Percentiles rank a stretch among this genome's conserved stretches.
phyloP scores from a whole-genome alignment of 2,797 vertebrate species.

The Bucorvus abyssinicus region DNA sequence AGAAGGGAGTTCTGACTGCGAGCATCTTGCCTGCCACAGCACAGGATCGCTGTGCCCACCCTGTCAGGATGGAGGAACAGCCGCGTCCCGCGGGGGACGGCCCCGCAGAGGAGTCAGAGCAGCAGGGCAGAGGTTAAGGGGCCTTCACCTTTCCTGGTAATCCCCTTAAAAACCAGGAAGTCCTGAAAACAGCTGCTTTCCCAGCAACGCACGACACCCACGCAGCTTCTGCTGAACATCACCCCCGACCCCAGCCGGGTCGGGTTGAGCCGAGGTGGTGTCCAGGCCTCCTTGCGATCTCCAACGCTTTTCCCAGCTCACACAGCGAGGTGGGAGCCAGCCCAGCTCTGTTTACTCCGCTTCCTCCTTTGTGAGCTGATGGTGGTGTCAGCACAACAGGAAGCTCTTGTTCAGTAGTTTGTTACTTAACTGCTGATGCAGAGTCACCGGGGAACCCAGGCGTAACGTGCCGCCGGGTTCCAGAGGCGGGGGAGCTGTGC shows the following conservation, averaged over 20 bases:
- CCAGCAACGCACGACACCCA: fast-evolving
- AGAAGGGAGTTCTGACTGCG: not conserved
- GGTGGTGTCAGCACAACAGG: conserved; percentile 46
- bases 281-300: not conserved
- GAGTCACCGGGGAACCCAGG: not conserved
- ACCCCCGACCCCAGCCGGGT: not conserved
- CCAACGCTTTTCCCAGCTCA: not conserved
- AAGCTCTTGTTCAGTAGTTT: conserved; percentile 46
- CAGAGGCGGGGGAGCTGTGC: not conserved
- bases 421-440: conserved; percentile 9
- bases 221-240: not conserved
- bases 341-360: not conserved
- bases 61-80: fast-evolving
- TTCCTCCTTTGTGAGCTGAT: not conserved
- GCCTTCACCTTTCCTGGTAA: not conserved
- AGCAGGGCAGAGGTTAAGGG: not conserved
- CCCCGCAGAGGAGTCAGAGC: fast-evolving
- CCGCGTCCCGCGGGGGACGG: fast-evolving
- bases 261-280: fast-evolving
- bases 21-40: fast-evolving
- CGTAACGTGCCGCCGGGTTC: fast-evolving
- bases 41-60: not conserved
- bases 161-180: not conserved
- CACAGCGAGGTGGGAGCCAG: not conserved
- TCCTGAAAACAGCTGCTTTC: not conserved